These are phyloP conservation scores for Smutsia gigantea DNA, from an alignment of 2,797 vertebrate species.

Conservation along the genomic window DNA sequence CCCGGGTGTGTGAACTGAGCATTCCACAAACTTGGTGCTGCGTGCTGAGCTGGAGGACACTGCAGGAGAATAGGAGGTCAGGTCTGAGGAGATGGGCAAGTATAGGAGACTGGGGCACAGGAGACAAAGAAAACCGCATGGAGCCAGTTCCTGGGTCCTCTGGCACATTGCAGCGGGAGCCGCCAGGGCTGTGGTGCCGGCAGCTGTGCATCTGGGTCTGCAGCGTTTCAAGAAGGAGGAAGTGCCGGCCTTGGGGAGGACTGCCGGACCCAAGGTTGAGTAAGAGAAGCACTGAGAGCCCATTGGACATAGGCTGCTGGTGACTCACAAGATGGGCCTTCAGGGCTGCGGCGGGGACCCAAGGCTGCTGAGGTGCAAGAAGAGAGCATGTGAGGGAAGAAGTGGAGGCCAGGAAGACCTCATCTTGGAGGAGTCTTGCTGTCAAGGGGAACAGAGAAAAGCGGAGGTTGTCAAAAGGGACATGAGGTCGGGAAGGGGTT, in stretches of 20 bases:
- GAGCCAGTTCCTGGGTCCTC: background rate
- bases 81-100: background rate
- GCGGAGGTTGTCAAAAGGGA: background rate
- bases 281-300: no score
- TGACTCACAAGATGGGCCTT: background rate
- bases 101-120: background rate
- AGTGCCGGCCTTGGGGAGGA: no score
- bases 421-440: background rate
- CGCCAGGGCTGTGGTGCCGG: background rate
- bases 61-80: background rate
- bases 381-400: no score
- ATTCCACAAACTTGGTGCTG: no score
- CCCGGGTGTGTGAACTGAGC: accelerated
- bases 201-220: no score
- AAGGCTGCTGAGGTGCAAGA: background rate
- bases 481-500: background rate
- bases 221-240: no score
- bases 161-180: background rate
- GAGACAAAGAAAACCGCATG: no score
- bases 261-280: no score
- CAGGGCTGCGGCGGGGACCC: no score
- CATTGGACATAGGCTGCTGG: no score
- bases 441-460: background rate
- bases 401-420: background rate
- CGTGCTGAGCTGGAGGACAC: background rate